These are phyloP conservation scores for Erebia ligea DNA, from an alignment of 2,888 invertebrate genomes.

Conservation along the genomic window DNA sequence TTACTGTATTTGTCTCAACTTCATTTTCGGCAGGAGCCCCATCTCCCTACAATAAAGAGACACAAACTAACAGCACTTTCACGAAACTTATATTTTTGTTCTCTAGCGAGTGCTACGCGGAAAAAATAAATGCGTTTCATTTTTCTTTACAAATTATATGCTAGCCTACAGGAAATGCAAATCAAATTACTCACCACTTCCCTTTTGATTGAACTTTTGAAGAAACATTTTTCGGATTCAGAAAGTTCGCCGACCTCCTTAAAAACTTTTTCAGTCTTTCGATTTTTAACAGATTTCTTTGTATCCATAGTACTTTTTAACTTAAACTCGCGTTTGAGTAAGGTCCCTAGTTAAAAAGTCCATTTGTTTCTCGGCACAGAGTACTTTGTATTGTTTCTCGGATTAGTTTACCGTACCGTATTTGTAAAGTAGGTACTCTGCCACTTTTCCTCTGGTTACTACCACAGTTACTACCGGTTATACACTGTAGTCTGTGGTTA, in stretches of 20 bases:
- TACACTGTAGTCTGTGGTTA: too few species aligned
- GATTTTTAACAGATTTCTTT: conserved; percentile 50
- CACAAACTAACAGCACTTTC: not conserved
- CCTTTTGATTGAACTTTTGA: conserved; percentile 48
- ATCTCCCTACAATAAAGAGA: conserved; percentile 49
- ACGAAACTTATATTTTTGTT: not conserved
- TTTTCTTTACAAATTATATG: not conserved
- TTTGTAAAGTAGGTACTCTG: too few species aligned
- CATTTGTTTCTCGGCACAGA: too few species aligned
- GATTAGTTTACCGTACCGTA: too few species aligned
- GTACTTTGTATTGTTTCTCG: too few species aligned
- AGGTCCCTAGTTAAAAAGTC: too few species aligned
- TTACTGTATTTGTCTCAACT: conserved; percentile 37
- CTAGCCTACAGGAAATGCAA: not conserved
- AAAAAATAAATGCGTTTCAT: not conserved
- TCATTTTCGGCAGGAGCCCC: conserved; percentile 51
- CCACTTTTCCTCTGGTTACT: too few species aligned
- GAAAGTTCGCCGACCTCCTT: conserved; percentile 67
- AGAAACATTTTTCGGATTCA: conserved; percentile 50
- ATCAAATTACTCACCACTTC: conserved; percentile 53
- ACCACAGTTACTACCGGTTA: too few species aligned
- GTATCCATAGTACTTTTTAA: conserved; percentile 48
- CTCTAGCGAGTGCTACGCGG: not conserved
- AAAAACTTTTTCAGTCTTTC: conserved; percentile 52
- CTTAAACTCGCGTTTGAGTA: not conserved